Base-by-base conservation (phyloP, 2,888 invertebrate species). In the Scaptomyza polygonia region DNA sequence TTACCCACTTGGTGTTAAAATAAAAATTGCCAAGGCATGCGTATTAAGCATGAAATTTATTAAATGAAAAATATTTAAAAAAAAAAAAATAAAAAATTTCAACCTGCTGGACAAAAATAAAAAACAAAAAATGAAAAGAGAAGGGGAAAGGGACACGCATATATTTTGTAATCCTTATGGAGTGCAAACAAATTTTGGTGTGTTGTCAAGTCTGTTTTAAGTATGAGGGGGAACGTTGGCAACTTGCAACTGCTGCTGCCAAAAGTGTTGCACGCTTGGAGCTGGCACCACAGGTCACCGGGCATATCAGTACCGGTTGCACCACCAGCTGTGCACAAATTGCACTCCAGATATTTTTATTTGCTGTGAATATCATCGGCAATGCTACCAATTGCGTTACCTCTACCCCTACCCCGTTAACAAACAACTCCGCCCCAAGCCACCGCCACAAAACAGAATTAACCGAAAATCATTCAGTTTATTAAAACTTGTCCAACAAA, bases 21-120 rank as follows among this genome's bases (percentile, higher is more conserved):
- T 83, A 85, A 83, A 82, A 85, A 85, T 78, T 70, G 73, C 67
- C 72, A 72, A 76, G 80, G 76, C 86, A 85, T 85, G 82, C 84
- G 86, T 80, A 88, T 88, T 88, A 88, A 85, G 87, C 85, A 83
- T 86, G 76, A 81, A 88, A 88, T 88, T 88, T 87, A 87, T 86
- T 72, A 62, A 62, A 62, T 59, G 48, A 12, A 62, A 44, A 44
- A 47, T 39, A 39, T 39, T 39, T 34, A n/a, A 14, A n/a, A 14
- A 3, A 2, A 25, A 7, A 47, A 7, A 14, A 18, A 27, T 42
- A 58, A 69, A 72, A 62, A 48, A 59, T 34, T 43, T 18, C 55
- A 59, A 67, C 62, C 58, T 53, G 68, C 61, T 32, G 42, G 5
- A 12, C 18, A 30, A 45, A 42, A n/a, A 21, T n/a, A n/a, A n/a